phyloP scores from a whole-genome alignment of 2,888 invertebrate genomes.

The Drosophila aldrichi region DNA sequence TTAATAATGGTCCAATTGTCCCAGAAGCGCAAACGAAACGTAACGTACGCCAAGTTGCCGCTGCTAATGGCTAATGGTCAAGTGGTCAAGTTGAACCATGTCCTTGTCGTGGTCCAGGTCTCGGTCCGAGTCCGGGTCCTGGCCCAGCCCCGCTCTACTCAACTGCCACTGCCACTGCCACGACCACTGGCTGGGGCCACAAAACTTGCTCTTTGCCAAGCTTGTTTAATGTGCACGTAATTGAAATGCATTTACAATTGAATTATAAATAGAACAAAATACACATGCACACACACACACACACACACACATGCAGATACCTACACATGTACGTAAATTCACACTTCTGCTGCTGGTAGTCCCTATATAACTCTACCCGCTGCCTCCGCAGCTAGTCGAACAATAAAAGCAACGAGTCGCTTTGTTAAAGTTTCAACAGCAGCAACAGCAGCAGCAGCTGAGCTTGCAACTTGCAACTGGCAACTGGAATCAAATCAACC shows the following conservation, averaged over 20 bases:
- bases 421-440: constrained; percentile 73
- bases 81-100: constrained; percentile 67
- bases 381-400: constrained; percentile 18
- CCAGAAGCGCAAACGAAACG: constrained; percentile 63
- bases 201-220: constrained; percentile 64
- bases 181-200: constrained; percentile 19
- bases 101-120: constrained; percentile 21
- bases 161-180: neutral
- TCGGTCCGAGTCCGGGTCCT: constrained; percentile 10
- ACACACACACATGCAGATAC: constrained; percentile 28
- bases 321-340: constrained; percentile 42
- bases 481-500: constrained; percentile 73
- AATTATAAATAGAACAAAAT: constrained; percentile 80
- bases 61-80: constrained; percentile 70
- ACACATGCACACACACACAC: constrained; percentile 52
- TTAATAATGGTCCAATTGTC: constrained; percentile 81
- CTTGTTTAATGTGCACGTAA: constrained; percentile 80
- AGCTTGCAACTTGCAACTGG: constrained; percentile 55
- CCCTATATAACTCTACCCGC: neutral
- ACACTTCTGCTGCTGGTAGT: constrained; percentile 40
- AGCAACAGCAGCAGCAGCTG: constrained; percentile 48
- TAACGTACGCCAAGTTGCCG: constrained; percentile 33
- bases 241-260: constrained; percentile 82
- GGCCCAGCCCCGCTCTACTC: neutral
- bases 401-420: constrained; percentile 62